Base-by-base conservation (phyloP, 2,888 invertebrate species). In the Ophion slaviceki region DNA sequence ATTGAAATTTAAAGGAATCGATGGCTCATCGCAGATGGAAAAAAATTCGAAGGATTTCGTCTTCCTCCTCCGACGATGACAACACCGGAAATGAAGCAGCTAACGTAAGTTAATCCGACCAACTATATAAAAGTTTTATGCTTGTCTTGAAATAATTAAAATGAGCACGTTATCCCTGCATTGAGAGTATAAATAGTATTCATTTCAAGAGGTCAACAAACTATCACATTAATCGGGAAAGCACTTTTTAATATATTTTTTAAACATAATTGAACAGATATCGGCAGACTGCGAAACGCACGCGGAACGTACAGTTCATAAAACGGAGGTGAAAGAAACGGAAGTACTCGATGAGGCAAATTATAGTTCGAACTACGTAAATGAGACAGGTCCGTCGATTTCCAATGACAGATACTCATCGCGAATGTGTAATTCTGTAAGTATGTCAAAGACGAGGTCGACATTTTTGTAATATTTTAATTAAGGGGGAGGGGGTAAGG, bases 91-190 rank as follows among this genome's bases (percentile, higher is more conserved):
- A 62, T 8, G 10, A 62, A 62, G 62, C 62, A 62, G 24, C 62
- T 62, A n/a, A 11, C 28, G 62, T 62, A 62, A 62, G 62, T 62
- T n/a, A 24, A 28, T 24, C 62, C 28, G 28, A 62, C 20, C 20
- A 24, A 28, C 62, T 2, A 62, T 28, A 24, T 62, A 24, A 62
- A 28, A 24, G 28, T 24, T 24, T 62, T 62, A 24, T 62, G 62
- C 62, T 24, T 62, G 62, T 8, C 62, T 62, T 24, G 24, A 7
- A 28, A 62, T 28, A 24, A 62, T 62, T 62, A 24, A 62, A 62
- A 62, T 62, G 62, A 62, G 24, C 62, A 62, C 62, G 28, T 62
- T 24, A 62, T 62, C 62, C 28, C 62, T 62, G 62, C 62, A 28
- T 28, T 7, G 62, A 62, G 62, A 62, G 6, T 6, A 62, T 62